Base-by-base conservation (phyloP, 1,140 invertebrate species). In the Ruditapes philippinarum region DNA sequence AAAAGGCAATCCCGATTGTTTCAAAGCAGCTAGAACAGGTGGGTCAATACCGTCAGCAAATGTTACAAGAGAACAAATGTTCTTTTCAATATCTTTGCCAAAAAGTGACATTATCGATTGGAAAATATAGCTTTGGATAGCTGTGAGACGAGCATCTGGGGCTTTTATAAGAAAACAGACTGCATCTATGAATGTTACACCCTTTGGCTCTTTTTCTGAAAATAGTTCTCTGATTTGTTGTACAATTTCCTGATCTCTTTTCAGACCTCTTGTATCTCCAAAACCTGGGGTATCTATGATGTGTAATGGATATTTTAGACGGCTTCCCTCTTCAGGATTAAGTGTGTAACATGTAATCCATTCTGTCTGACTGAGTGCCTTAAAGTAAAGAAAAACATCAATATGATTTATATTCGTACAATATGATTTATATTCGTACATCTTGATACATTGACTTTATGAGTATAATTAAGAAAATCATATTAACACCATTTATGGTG, bases 11-110 rank as follows among this genome's bases (percentile, higher is more conserved):
- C 42, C 42, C 12, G 79, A 36, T 25, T 70, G 12, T 4, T 51
- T 51, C 25, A 89, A 49, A 25, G 87, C 87, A 25, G 45, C 79
- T 25, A 92, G 60, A 12, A 91, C 92, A 14, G 79, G 79, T n/a
- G 87, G 79, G 12, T 42, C 40, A 0, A 38, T 76, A 1, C 49
- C 70, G 45, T 92, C 92, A n/a, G 88, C 83, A 84, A 92, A 92
- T 33, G 91, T 90, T 40, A 91, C 73, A 33, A 92, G 40, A 1
- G 79, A n/a, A 62, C 73, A 91, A 33, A 92, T 91, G 54, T 92
- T 92, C 28, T 88, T 36, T 40, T 49, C 85, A 40, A 92, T 89
- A 83, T 92, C 89, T 70, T 91, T 88, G 9, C 92, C 92, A 86
- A 92, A 92, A 14, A 92, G 25, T 3, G 92, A 83, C 65, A 92